A percentile compares a stretch with the other conserved stretches of the same genome.
Evolutionary conservation across 2,113 vertebrate species (phyloP).

Genomic region (Psilopsiagon aymara): DNA sequence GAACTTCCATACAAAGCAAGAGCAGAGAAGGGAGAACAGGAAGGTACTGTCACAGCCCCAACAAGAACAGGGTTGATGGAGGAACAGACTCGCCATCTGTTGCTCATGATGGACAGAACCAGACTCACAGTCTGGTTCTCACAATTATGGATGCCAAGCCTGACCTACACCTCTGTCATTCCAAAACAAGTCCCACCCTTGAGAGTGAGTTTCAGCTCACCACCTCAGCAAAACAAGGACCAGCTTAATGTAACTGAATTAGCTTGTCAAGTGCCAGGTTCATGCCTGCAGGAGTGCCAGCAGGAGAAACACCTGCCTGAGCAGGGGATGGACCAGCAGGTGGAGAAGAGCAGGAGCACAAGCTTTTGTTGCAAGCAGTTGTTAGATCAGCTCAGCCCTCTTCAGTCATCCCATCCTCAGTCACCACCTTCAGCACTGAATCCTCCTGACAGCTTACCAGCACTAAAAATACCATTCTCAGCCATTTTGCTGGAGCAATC

Average conservation of each 20-base stretch:
- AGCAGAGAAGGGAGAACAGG: background rate
- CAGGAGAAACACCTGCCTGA: background rate
- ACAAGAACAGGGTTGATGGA: background rate
- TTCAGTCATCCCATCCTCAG: background rate
- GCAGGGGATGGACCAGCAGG: background rate
- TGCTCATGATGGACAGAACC: background rate
- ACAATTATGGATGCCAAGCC: background rate
- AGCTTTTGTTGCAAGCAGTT: background rate
- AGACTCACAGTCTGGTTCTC: background rate
- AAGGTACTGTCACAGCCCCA: background rate
- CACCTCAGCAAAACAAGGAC: background rate
- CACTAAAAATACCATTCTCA: background rate
- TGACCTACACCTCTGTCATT: background rate
- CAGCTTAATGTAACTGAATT: background rate
- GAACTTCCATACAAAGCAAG: background rate
- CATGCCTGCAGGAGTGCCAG: background rate
- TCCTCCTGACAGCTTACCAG: background rate
- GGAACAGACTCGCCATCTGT: background rate
- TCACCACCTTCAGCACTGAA: background rate
- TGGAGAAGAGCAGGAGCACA: background rate
- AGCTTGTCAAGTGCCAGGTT: background rate
- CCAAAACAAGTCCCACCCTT: background rate
- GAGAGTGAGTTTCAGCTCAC: background rate
- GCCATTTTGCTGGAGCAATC: background rate
- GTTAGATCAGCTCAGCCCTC: background rate